Evolutionary conservation across 2,113 vertebrate genomes (phyloP).

Genomic region (Montifringilla adamsi): DNA sequence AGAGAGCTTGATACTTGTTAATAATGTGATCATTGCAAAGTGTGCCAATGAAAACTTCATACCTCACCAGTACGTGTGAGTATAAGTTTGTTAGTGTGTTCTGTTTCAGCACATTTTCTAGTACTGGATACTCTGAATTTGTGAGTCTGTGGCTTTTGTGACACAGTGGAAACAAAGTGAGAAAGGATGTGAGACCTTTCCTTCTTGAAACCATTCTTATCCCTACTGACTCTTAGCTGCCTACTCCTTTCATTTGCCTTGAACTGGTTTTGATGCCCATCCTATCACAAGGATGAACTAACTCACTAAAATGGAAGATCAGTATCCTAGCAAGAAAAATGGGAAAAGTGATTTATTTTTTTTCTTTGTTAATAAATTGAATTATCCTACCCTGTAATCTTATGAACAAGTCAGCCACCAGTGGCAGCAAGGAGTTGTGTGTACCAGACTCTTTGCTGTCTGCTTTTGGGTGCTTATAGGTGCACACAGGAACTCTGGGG

Average conservation of each 20-base stretch:
- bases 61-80: not conserved
- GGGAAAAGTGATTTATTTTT: not conserved
- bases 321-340: not conserved
- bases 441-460: not conserved
- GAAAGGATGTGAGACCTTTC: not conserved
- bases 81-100: not conserved
- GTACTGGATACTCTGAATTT: not conserved
- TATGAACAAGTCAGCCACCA: not conserved
- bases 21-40: conserved; percentile 23
- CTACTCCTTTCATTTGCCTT: not conserved
- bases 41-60: conserved; percentile 37
- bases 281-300: not conserved
- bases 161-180: not conserved
- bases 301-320: not conserved
- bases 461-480: not conserved
- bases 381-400: not conserved
- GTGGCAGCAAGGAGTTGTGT: not conserved
- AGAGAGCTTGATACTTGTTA: not conserved
- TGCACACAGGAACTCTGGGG: not conserved
- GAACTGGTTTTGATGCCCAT: not conserved
- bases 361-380: not conserved
- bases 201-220: not conserved
- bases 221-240: not conserved
- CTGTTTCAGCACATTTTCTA: not conserved
- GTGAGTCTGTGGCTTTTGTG: not conserved